These are phyloP conservation scores for Heteractis magnifica DNA, from an alignment of 92 coral and sea anemone species.

Conservation along the genomic window DNA sequence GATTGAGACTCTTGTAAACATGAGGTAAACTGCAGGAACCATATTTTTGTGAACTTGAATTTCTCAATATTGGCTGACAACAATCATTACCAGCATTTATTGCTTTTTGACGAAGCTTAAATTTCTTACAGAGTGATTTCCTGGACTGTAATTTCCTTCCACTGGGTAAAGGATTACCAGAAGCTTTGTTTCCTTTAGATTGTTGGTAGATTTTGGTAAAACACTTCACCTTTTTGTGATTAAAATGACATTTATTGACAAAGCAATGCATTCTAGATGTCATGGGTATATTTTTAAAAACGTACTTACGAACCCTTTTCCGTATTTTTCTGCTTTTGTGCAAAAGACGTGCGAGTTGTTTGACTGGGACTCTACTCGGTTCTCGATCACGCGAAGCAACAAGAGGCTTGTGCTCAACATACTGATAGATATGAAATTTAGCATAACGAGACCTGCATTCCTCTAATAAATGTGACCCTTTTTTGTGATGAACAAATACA, in stretches of 20 bases:
- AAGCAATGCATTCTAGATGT: too few relatives aligned
- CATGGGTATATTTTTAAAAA: neutral
- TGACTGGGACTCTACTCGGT: constrained; percentile 1
- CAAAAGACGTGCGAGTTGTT: constrained; percentile 2
- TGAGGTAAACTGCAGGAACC: constrained; percentile 15
- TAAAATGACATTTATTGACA: constrained; percentile 25
- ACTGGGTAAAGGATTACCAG: constrained; percentile 23
- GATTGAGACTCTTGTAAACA: constrained; percentile 14
- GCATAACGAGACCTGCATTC: constrained; percentile 37
- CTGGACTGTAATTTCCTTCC: constrained; percentile 32
- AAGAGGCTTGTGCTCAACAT: neutral
- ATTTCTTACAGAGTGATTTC: constrained; percentile 16
- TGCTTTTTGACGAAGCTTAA: neutral
- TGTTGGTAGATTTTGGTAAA: constrained; percentile 7
- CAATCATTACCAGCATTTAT: neutral
- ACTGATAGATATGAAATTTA: neutral
- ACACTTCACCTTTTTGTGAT: constrained; percentile 17
- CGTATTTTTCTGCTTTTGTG: neutral
- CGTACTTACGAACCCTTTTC: neutral
- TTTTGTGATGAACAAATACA: constrained; percentile 34
- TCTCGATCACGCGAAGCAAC: neutral
- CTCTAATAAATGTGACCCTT: constrained; percentile 24
- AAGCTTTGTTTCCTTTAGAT: constrained; percentile 28
- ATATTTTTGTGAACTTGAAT: constrained; percentile 13
- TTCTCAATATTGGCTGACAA: constrained; percentile 13